These are phyloP conservation scores for Zootoca vivipara DNA, from an alignment of 2,113 vertebrate genomes.

Conservation along the genomic window DNA sequence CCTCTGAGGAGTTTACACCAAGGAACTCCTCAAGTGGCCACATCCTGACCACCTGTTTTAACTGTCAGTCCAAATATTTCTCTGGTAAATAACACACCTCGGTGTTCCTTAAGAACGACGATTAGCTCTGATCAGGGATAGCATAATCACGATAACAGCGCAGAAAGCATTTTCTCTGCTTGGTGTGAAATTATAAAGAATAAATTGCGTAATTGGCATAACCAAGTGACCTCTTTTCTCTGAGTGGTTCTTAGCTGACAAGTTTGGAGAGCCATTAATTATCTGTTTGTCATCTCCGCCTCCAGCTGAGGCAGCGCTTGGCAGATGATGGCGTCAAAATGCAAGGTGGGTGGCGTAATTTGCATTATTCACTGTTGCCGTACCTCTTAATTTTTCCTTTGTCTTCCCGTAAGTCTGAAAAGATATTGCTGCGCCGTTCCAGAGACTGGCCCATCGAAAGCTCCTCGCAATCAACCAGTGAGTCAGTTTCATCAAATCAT, in stretches of 20 bases:
- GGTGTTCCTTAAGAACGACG: not conserved
- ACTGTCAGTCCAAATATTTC: accelerated
- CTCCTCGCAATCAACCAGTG: conserved; percentile 38
- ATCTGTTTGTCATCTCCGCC: conserved; percentile 72
- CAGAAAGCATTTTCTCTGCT: conserved; percentile 26
- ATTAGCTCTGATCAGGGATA: accelerated
- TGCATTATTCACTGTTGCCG: conserved; percentile 57
- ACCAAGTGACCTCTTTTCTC: conserved; percentile 67
- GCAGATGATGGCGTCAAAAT: conserved; percentile 64
- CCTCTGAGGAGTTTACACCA: not conserved
- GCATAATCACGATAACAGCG: not conserved
- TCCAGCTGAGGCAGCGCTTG: conserved; percentile 66
- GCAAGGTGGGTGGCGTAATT: conserved; percentile 71
- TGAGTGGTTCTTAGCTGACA: conserved; percentile 55
- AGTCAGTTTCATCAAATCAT: conserved; percentile 7
- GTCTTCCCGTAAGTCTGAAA: conserved; percentile 47
- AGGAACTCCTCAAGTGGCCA: not conserved
- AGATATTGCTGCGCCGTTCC: conserved; percentile 13
- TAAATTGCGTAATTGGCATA: conserved; percentile 58
- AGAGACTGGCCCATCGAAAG: not conserved
- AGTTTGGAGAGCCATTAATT: conserved; percentile 71
- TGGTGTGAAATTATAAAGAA: conserved; percentile 40
- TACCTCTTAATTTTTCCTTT: conserved; percentile 48
- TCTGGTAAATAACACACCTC: not conserved
- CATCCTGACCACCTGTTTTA: not conserved